These are phyloP conservation scores for Rhinoraja longicauda DNA, from an alignment of 2,797 vertebrate genomes.

Conservation along the genomic window DNA sequence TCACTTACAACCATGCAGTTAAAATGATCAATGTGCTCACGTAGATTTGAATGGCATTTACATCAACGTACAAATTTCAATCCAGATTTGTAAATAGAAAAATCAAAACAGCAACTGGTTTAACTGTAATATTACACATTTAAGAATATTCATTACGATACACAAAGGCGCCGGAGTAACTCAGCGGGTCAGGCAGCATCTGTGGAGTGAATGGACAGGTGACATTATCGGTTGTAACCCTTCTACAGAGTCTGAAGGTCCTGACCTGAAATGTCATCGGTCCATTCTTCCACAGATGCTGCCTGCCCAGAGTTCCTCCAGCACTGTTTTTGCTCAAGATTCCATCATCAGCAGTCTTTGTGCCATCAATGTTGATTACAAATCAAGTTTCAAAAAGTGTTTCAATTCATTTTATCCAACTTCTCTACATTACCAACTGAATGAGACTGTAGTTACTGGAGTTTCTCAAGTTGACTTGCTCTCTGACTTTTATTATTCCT, in stretches of 20 bases:
- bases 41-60: background rate
- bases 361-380: background rate
- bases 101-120: background rate
- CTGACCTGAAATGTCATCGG: too few relatives aligned
- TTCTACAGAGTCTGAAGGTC: too few relatives aligned
- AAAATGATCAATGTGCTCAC: background rate
- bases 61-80: background rate
- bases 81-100: background rate
- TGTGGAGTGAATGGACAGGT: too few relatives aligned
- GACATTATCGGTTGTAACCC: too few relatives aligned
- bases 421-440: background rate
- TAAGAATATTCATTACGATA: background rate
- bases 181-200: too few relatives aligned
- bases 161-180: too few relatives aligned
- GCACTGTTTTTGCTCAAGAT: too few relatives aligned
- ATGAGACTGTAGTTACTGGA: background rate
- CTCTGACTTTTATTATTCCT: background rate
- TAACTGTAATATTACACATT: background rate
- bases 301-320: too few relatives aligned
- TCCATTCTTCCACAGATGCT: too few relatives aligned
- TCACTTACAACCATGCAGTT: background rate
- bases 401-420: background rate
- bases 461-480: background rate
- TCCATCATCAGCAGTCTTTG: too few relatives aligned
- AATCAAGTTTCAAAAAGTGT: background rate